phyloP scores from a whole-genome alignment of 2,113 vertebrate genomes.

The Plecotus auritus region DNA sequence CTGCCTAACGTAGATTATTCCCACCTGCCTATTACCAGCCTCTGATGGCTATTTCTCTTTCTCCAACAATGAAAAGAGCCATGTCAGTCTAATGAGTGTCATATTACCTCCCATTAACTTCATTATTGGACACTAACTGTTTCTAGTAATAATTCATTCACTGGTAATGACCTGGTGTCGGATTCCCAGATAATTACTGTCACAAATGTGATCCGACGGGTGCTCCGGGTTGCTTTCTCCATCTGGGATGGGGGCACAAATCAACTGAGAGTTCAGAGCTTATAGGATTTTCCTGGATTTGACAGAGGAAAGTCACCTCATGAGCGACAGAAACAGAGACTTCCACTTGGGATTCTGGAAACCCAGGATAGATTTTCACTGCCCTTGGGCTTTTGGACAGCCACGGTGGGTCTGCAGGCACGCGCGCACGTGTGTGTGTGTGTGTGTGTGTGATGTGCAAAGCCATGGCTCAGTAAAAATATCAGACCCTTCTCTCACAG shows the following conservation, averaged over 20 bases:
- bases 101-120: constrained; percentile 58
- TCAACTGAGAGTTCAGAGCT: background rate
- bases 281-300: background rate
- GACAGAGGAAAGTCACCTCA: background rate
- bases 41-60: constrained; percentile 28
- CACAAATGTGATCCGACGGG: constrained; percentile 51
- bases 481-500: constrained; percentile 40
- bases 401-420: background rate
- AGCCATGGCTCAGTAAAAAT: constrained; percentile 21
- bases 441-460: background rate
- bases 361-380: background rate
- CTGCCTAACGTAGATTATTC: constrained; percentile 3
- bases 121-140: constrained; percentile 51
- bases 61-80: constrained; percentile 52
- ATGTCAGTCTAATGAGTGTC: constrained; percentile 50
- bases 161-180: constrained; percentile 46
- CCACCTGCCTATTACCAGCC: background rate
- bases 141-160: constrained; percentile 66
- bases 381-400: background rate
- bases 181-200: constrained; percentile 67
- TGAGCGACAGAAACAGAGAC: background rate
- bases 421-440: no score
- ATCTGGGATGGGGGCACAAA: background rate
- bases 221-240: background rate
- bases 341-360: background rate